Conservation (phyloP, 2,113 vertebrate species). For the Corythornis cristatus region DNA sequence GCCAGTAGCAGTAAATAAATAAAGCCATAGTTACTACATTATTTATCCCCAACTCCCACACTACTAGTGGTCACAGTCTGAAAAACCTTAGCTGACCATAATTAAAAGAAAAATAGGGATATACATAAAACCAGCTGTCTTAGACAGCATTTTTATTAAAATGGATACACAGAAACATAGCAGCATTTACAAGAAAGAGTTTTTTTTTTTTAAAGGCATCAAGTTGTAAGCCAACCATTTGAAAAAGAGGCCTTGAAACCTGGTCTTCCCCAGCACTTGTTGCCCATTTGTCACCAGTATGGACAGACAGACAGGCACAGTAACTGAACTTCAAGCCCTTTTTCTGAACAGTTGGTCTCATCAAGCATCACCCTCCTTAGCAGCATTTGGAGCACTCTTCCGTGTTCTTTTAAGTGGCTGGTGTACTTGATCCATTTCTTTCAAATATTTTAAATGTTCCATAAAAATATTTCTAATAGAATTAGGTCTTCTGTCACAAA, state of each 20-base stretch:
- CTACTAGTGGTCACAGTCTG: conserved; percentile 28
- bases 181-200: conserved; percentile 84
- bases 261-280: neutral
- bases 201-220: conserved; percentile 74
- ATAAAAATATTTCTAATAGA: conserved; percentile 71
- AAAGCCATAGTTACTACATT: neutral
- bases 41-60: conserved; percentile 12
- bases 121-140: conserved; percentile 70
- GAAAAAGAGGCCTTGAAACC: conserved; percentile 50
- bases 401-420: conserved; percentile 84
- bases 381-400: conserved; percentile 88
- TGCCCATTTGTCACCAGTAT: neutral
- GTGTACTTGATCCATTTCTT: conserved; percentile 75
- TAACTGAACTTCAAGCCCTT: conserved; percentile 48
- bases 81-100: neutral
- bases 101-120: conserved; percentile 51
- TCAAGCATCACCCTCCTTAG: conserved; percentile 87
- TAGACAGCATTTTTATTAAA: conserved; percentile 87
- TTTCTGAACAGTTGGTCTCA: conserved; percentile 53
- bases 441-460: conserved; percentile 66
- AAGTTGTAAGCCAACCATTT: conserved; percentile 73
- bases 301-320: neutral
- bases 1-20: conserved; percentile 53
- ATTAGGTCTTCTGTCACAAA: conserved; percentile 2
- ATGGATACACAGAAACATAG: conserved; percentile 81